Base-by-base conservation (phyloP, 2,797 vertebrate genomes). In the Arctocebus calabarensis region DNA sequence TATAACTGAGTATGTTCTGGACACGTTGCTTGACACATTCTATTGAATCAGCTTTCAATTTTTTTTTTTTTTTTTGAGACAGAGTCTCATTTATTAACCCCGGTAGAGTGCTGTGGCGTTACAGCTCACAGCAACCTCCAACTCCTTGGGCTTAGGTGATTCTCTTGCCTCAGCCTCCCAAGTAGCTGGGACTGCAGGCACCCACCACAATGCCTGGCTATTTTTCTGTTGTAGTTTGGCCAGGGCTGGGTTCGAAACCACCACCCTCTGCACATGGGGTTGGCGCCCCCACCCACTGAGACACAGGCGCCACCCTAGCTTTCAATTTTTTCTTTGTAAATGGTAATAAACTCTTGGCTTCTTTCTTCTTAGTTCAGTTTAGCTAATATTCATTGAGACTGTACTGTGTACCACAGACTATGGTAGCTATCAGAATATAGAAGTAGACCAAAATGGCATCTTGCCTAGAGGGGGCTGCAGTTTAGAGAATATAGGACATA, bases 271-370 rank as follows among this genome's bases (percentile, higher is more conserved):
- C 40, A 40, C 40, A 40, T 40, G 40, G 40, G 40, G 40, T 5
- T 40, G 40, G 40, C 5, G 40, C 40, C 40, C 40, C 40, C 40
- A 40, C 40, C 40, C 40, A 40, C 40, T 40, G 40, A 40, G 40
- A 3, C 40, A 40, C 40, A 40, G 40, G 40, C 40, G 40, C 40
- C 40, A 5, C 40, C 40, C 40, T 40, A 74, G 19, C 16, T 45
- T 57, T 88, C 64, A 10, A 57, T 88, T 62, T 93, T 87, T 45
- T 78, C 40, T 94, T 73, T 91, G 61, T 57, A 52, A 64, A 59
- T 79, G 16, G 1, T n/a, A 71, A 16, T 55, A 14, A 88, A 82
- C 22, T 81, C n/a, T 78, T 85, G 57, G 27, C 37, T 88, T 82
- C 32, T 68, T 55, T 68, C 37, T 77, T 85, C 68, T 89, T 77